Evolutionary conservation across 2,888 invertebrate species (phyloP), one percentile per base, ranked within the genome.

Genomic region (Ichneumoninae sp.): DNA sequence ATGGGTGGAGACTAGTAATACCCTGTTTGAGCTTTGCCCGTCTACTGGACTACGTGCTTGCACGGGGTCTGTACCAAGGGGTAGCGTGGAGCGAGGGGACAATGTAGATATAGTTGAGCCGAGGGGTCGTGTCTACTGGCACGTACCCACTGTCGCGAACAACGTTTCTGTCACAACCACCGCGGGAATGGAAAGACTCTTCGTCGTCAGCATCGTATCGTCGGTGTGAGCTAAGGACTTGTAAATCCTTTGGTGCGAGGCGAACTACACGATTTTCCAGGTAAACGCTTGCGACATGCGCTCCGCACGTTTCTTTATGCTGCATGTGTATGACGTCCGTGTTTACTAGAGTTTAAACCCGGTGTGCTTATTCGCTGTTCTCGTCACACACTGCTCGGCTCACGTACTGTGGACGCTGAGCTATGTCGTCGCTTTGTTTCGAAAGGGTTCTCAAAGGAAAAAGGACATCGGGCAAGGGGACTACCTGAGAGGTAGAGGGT

Each of bases 61-160:
- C 47, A 62, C 74, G 22, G 76, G 74, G 54, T 44, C 69, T 54
- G 26, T 33, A 57, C 36, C 26, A 75, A 66, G 78, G 40, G 60
- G 40, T n/a, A 36, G 36, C 13, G 79, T 79, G 26, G 52, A 47
- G 54, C 44, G 62, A 68, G 33, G 70, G 71, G 72, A 80, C 80
- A 78, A 62, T 85, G 85, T 82, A 69, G 79, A 82, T 82, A 82
- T 72, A 80, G 79, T 80, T 90, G 90, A 91, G 89, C 89, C 89
- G 87, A 85, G 85, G 88, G 87, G 77, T 86, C 79, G 85, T 80
- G 86, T 87, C 84, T 81, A 82, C 82, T 79, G 87, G 88, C 90
- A 90, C 90, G 90, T 89, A 86, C 87, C 62, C 84, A 80, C 40
- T 68, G 76, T 52, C 76, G 79, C 62, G 68, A 70, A 79, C 75